Percentiles rank a stretch among this genome's conserved stretches.
These are phyloP conservation scores for Coenonympha arcania DNA, from an alignment of 2,888 invertebrate species.

Conservation along the genomic window DNA sequence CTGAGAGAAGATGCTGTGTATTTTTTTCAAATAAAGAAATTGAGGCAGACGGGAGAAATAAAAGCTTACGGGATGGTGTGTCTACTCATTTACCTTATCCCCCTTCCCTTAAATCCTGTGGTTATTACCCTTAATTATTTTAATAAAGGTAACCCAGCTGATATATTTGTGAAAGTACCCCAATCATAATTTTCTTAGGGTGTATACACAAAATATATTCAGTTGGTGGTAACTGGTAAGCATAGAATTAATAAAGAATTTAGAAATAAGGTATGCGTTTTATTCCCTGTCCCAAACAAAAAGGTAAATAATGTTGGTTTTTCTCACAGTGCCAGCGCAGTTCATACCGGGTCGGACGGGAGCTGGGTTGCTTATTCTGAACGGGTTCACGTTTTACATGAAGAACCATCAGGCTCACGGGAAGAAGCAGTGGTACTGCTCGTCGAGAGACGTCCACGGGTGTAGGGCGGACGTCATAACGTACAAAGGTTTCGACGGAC, in stretches of 20 bases:
- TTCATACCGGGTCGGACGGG: conserved; percentile 67
- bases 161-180: neutral
- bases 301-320: conserved; percentile 37
- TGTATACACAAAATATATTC: conserved; percentile 3
- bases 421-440: conserved; percentile 70
- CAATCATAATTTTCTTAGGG: neutral
- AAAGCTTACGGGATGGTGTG: conserved; percentile 36
- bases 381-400: conserved; percentile 69
- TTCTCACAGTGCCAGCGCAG: conserved; percentile 60
- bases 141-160: conserved; percentile 1
- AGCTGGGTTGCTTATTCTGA: conserved; percentile 59
- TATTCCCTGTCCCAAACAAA: conserved; percentile 30
- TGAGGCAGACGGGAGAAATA: conserved; percentile 31
- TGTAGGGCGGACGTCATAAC: conserved; percentile 68
- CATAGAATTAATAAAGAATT: conserved; percentile 24
- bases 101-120: conserved; percentile 32
- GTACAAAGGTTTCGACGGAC: conserved; percentile 58
- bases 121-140: neutral
- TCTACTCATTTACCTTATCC: conserved; percentile 48
- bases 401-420: conserved; percentile 69
- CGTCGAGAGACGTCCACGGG: conserved; percentile 63
- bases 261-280: conserved; percentile 33
- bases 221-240: no score
- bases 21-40: conserved; percentile 24
- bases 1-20: conserved; percentile 15